A percentile compares a stretch with the other conserved stretches of the same genome.
Evolutionary conservation across 2,797 vertebrate genomes (phyloP).

Genomic region (Lagodon rhomboides): DNA sequence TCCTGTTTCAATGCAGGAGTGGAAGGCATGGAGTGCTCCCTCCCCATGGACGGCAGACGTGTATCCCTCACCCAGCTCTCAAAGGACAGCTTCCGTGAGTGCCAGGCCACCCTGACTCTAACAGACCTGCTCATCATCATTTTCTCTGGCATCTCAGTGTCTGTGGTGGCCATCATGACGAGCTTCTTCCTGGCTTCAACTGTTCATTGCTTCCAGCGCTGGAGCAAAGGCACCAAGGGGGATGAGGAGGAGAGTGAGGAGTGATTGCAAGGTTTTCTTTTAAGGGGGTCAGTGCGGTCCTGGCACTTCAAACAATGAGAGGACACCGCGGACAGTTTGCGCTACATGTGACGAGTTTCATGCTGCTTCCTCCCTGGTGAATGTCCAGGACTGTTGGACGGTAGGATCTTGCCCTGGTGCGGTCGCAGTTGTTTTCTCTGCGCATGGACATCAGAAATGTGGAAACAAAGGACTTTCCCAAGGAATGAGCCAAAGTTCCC

Average conservation of each 20-base stretch:
- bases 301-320: constrained; percentile 29
- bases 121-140: constrained; percentile 98
- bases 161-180: constrained; percentile 95
- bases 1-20: constrained; percentile 86
- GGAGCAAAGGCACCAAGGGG: constrained; percentile 94
- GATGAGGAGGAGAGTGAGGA: constrained; percentile 96
- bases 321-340: constrained; percentile 38
- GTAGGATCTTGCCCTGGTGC: constrained; percentile 43
- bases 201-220: constrained; percentile 98
- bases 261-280: constrained; percentile 71
- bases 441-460: constrained; percentile 44
- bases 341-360: constrained; percentile 35
- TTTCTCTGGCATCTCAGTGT: constrained; percentile 97
- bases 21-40: constrained; percentile 94
- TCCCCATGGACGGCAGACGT: constrained; percentile 91
- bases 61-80: constrained; percentile 94
- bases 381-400: constrained; percentile 40
- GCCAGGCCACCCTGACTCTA: constrained; percentile 93
- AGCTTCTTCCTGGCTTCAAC: constrained; percentile 98
- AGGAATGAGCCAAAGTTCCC: constrained; percentile 48
- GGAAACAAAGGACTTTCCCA: constrained; percentile 52
- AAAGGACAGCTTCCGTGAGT: constrained; percentile 97
- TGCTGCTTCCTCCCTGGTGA: constrained; percentile 54
- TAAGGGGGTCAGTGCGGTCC: constrained; percentile 9
- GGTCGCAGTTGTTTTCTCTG: constrained; percentile 54